Evolutionary conservation across 2,797 vertebrate genomes (phyloP).

Genomic region (Platyrinchus mystaceus): DNA sequence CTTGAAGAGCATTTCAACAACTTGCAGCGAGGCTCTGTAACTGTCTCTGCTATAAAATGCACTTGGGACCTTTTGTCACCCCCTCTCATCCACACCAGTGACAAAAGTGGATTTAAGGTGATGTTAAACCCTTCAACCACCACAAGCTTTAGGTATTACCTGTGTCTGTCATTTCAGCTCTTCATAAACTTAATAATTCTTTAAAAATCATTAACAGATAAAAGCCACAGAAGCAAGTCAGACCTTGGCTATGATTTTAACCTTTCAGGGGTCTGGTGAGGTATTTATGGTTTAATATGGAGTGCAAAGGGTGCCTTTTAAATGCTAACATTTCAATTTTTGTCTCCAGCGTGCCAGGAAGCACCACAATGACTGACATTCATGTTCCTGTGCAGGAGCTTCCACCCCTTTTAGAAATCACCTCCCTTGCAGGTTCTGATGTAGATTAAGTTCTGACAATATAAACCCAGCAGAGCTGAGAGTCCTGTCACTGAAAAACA

Average conservation of each 20-base stretch:
- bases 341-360: neutral
- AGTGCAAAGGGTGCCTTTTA: neutral
- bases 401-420: neutral
- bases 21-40: neutral
- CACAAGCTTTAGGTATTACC: neutral
- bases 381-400: neutral
- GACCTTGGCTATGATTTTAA: neutral
- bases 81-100: neutral
- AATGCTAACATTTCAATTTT: neutral
- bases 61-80: neutral
- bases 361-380: neutral
- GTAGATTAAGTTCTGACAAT: neutral
- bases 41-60: slow-evolving; percentile 47
- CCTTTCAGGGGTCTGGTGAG: neutral
- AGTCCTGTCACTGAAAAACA: neutral
- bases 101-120: neutral
- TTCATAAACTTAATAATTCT: neutral
- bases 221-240: neutral
- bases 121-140: neutral
- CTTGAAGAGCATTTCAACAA: slow-evolving; percentile 51
- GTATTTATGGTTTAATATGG: neutral
- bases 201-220: neutral
- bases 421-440: neutral
- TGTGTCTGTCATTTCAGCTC: neutral
- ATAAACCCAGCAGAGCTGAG: neutral